Conservation (phyloP, 2,888 invertebrate genomes). For the Spilarctia lutea region DNA sequence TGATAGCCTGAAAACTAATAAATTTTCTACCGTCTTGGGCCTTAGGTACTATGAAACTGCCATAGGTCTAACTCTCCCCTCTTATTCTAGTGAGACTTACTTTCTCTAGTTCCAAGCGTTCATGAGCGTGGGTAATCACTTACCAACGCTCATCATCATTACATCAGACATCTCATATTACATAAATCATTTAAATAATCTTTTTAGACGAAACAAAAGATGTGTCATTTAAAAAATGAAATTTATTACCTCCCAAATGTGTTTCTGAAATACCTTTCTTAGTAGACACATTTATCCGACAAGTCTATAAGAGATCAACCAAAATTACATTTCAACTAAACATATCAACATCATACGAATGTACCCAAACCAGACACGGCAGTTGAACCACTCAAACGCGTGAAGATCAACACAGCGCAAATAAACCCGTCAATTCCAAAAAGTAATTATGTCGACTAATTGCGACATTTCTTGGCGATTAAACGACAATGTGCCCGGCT, state of each 20-base stretch:
- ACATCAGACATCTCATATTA: no score
- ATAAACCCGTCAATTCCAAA: constrained; percentile 48
- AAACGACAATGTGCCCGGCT: constrained; percentile 33
- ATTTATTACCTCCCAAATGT: neutral
- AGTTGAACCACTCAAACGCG: constrained; percentile 17
- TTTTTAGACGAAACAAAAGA: no score
- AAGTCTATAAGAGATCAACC: neutral
- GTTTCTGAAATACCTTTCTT: neutral
- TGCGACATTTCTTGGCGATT: constrained; percentile 41
- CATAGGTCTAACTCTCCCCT: no score
- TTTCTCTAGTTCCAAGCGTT: no score
- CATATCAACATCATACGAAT: neutral
- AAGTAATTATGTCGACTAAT: constrained; percentile 49
- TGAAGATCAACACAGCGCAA: constrained; percentile 40
- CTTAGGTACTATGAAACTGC: no score
- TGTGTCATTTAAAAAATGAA: no score
- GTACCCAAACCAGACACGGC: neutral
- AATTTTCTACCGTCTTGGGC: no score
- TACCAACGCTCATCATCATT: no score
- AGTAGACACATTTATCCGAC: neutral
- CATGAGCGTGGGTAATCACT: no score
- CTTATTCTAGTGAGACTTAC: no score
- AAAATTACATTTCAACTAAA: neutral
- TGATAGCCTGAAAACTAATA: no score
- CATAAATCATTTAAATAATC: no score